phyloP scores from a whole-genome alignment of 64 coral and sea anemone species.

The Actinia equina region DNA sequence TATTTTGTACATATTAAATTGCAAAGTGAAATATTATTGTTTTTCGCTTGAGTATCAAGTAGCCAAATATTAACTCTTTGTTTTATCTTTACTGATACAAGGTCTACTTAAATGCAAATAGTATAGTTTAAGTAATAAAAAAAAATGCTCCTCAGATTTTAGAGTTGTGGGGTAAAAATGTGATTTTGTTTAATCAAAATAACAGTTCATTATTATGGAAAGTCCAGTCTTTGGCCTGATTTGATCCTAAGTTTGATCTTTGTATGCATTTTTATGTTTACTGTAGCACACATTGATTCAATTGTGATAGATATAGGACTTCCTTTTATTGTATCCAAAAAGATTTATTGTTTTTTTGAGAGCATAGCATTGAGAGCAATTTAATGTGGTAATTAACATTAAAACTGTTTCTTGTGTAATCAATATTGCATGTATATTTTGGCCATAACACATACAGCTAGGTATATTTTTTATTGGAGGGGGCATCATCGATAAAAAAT shows the following conservation, averaged over 20 bases:
- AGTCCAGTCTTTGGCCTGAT: neutral
- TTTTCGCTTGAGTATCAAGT: neutral
- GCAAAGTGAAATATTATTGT: conserved; percentile 11
- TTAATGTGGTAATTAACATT: neutral
- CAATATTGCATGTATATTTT: neutral
- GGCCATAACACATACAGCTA: neutral
- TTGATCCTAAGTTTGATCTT: neutral
- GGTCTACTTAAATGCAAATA: no score
- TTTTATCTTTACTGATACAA: neutral
- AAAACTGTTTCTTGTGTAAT: neutral
- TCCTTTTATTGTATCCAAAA: neutral
- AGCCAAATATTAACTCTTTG: neutral
- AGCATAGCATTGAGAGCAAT: neutral
- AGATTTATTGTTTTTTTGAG: neutral
- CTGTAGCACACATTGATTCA: neutral
- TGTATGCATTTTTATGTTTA: neutral
- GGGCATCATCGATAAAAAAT: no score
- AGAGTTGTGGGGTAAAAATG: no score
- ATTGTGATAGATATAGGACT: neutral
- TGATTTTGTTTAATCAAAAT: no score
- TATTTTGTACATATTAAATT: conserved; percentile 25
- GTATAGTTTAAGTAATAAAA: no score
- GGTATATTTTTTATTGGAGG: no score
- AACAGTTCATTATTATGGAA: neutral
- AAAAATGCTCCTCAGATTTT: no score